These are phyloP conservation scores for Megalops cyprinoides DNA, from an alignment of 2,797 vertebrate species.

Conservation along the genomic window DNA sequence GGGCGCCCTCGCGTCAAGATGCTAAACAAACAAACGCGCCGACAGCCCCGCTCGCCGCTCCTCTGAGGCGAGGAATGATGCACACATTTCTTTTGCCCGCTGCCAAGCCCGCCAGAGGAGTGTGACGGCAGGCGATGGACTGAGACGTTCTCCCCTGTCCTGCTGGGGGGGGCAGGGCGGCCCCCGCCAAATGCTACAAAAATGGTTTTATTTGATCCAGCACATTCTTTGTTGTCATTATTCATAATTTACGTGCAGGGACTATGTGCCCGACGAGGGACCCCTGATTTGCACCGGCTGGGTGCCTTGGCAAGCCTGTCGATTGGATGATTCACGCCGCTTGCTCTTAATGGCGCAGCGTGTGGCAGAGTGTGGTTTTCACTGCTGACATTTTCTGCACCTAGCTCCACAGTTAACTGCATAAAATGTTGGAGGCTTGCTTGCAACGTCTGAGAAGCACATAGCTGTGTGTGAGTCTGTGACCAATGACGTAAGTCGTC, in stretches of 20 bases:
- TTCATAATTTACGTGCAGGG: too few species aligned
- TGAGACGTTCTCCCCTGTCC: too few species aligned
- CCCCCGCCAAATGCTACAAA: too few species aligned
- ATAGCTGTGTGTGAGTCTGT: neutral
- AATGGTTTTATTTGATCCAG: too few species aligned
- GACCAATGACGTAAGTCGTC: neutral
- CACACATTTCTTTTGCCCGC: neutral
- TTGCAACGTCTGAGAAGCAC: neutral
- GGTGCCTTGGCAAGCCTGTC: neutral
- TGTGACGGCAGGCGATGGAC: neutral
- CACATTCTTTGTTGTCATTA: too few species aligned
- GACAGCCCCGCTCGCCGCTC: neutral
- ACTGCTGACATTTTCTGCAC: too few species aligned
- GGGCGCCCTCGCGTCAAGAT: neutral
- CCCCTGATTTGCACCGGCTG: too few species aligned
- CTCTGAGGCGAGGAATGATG: too few species aligned
- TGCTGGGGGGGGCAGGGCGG: neutral
- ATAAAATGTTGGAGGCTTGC: neutral
- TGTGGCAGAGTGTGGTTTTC: too few species aligned
- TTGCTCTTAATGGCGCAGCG: neutral
- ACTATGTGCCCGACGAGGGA: neutral
- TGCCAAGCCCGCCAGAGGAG: neutral
- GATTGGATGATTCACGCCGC: neutral
- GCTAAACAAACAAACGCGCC: conserved; percentile 9
- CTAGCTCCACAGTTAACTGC: too few species aligned